Base-by-base conservation (phyloP, 2,888 invertebrate genomes). In the Drosophila stalkeri region DNA sequence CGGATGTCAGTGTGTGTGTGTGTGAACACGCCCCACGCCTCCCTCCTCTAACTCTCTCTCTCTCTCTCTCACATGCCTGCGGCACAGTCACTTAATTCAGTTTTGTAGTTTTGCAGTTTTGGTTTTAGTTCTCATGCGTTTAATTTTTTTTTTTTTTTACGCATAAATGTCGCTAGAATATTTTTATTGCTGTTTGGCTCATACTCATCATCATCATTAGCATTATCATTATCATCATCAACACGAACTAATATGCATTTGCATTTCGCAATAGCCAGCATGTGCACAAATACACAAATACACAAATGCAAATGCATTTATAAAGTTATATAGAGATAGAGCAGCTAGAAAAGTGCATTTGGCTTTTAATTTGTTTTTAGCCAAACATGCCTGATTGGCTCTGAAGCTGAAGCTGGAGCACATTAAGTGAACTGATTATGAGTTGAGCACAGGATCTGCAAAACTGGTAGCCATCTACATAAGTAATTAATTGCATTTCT, bases 161-260 rank as follows among this genome's bases (percentile, higher is more conserved):
- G 72, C 86, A 86, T 87, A 87, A 86, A 81, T 86, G 82, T 80
- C 84, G 63, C 80, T 86, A 74, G 88, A 83, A 91, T 89, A 85
- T 89, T 90, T 91, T 91, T 91, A 91, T 91, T 86, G 83, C 89
- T 69, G 72, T 82, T 74, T 35, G 35, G 52, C 52, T 35, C 35
- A 35, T 35, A n/a, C 41, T 12, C n/a, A 14, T 6, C 23, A 23
- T 23, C 55, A 56, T 44, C 61, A 44, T 20, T 61, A 46, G 20
- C 56, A 55, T 44, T 23, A 35, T 37, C 75, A 61, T 56, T 49
- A 68, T 46, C 66, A 46, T 31, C 71, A 81, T 57, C 83, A 73
- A 68, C 74, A 68, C 66, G 65, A 76, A 55, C 86, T 90, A 86
- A 89, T 82, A 72, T 66, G 56, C 80, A 86, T 86, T 90, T 81